Evolutionary conservation across 2,888 invertebrate genomes (phyloP), one percentile per base, ranked within the genome.

Genomic region (Tipula confusa): DNA sequence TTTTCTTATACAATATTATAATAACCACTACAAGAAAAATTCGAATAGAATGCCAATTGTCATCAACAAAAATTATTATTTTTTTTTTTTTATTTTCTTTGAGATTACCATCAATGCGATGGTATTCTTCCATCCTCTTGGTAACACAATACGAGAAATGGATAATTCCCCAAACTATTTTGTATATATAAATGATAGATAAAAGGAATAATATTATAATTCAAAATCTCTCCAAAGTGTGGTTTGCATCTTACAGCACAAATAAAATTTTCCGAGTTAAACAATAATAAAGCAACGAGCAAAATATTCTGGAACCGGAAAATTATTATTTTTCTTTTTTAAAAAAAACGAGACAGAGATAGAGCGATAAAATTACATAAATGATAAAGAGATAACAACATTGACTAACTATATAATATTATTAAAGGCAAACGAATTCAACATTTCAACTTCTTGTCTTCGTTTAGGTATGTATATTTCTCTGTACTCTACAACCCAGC

Each of bases 161-260:
- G 15, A 43, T n/a, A 24, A 64, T 64, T 64, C 64, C 24, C 24
- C 24, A 64, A 64, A 64, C 64, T 64, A 64, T 24, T n/a, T n/a
- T n/a, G n/a, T n/a, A n/a, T n/a, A 48, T 48, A 48, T 48, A 48
- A 64, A 64, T 64, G 64, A 64, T 64, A 64, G 64, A 64, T 64
- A 64, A 24, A 64, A 64, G 1, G 24, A 24, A 64, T 64, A 7
- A 24, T 64, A n/a, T n/a, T n/a, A 64, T 64, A 64, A 64, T 64
- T 24, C 64, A 64, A 64, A 64, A 64, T 64, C 64, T 64, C 64
- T 64, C 64, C 11, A 64, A 64, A 64, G 64, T 64, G 64, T 64
- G 64, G 64, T 64, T 64, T 64, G 64, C 64, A 24, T 64, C 24
- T 18, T 64, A 13, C 24, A 4, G 64, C 18, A 24, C 64, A 24